A percentile compares a stretch with the other conserved stretches of the same genome.
Conservation (phyloP, 2,888 invertebrate species). For the Oxyteleia sp. region DNA sequence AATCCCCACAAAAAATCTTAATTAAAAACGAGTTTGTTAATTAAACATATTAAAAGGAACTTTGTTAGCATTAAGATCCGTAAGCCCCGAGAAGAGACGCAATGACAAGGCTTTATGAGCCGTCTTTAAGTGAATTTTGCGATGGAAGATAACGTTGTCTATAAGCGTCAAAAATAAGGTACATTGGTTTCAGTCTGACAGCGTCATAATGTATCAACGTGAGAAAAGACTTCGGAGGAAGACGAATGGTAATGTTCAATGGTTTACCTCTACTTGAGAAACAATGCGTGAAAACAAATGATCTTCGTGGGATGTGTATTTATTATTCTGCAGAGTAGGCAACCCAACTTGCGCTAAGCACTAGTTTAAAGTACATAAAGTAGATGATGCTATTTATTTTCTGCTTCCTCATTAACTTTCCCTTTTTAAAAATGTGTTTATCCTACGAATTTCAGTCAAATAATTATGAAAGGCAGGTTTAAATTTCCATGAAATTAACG, state of each 20-base stretch:
- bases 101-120: constrained; percentile 31
- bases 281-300: constrained; percentile 83
- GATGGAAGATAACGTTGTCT: constrained; percentile 39
- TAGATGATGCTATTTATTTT: constrained; percentile 40
- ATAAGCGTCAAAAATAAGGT: constrained; percentile 39
- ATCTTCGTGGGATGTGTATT: constrained; percentile 81
- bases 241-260: constrained; percentile 80
- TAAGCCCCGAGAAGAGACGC: constrained; percentile 16
- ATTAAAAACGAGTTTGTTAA: constrained; percentile 57
- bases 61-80: constrained; percentile 13
- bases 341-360: constrained; percentile 40
- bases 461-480: too few relatives aligned
- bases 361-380: constrained; percentile 36
- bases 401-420: constrained; percentile 30
- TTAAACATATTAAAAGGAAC: constrained; percentile 49
- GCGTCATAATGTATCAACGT: constrained; percentile 66
- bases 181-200: constrained; percentile 21
- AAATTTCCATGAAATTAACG: too few relatives aligned
- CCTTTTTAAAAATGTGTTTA: constrained; percentile 37
- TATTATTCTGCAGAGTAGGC: constrained; percentile 76
- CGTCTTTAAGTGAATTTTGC: constrained; percentile 25
- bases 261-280: constrained; percentile 74
- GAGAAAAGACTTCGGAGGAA: constrained; percentile 79
- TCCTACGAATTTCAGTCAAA: constrained; percentile 9
- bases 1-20: constrained; percentile 40